Evolutionary conservation across 2,797 vertebrate genomes (phyloP).

Genomic region (Myotis findleyi): DNA sequence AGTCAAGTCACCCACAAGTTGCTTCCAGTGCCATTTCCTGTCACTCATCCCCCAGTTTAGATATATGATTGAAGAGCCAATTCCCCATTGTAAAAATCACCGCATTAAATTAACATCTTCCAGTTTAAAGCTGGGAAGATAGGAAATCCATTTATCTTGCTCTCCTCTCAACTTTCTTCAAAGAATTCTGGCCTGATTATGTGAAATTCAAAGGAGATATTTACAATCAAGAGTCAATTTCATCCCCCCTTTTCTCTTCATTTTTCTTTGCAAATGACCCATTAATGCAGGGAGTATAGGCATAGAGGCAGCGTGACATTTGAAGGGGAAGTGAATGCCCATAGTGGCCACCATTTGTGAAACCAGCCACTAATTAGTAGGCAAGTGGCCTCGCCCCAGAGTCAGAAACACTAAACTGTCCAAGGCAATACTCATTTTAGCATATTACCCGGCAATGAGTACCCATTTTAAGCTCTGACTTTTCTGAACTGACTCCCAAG

Average conservation of each 20-base stretch:
- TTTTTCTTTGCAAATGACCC: conserved; percentile 6
- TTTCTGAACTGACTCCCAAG: conserved; percentile 35
- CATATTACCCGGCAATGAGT: not conserved
- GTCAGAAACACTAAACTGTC: not conserved
- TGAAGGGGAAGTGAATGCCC: conserved; percentile 16
- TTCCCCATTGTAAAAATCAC: not conserved
- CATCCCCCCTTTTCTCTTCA: not conserved
- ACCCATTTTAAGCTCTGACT: conserved; percentile 39
- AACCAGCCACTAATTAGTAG: conserved; percentile 12
- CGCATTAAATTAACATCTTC: not conserved
- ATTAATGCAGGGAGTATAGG: not conserved
- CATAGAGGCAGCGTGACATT: not conserved
- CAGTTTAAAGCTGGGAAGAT: not conserved
- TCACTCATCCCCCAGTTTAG: not conserved
- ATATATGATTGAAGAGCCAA: not conserved
- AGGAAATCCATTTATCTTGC: not conserved
- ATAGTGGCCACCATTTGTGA: not conserved
- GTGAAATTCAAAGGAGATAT: not conserved
- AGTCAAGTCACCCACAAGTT: not conserved
- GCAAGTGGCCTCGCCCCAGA: not conserved
- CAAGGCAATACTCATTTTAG: not conserved
- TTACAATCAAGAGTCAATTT: conserved; percentile 15
- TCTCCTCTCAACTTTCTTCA: not conserved
- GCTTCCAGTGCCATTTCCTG: not conserved
- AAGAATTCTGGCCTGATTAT: not conserved